These are phyloP conservation scores for Prenolepis imparis DNA, from an alignment of 2,888 invertebrate genomes.

Conservation along the genomic window DNA sequence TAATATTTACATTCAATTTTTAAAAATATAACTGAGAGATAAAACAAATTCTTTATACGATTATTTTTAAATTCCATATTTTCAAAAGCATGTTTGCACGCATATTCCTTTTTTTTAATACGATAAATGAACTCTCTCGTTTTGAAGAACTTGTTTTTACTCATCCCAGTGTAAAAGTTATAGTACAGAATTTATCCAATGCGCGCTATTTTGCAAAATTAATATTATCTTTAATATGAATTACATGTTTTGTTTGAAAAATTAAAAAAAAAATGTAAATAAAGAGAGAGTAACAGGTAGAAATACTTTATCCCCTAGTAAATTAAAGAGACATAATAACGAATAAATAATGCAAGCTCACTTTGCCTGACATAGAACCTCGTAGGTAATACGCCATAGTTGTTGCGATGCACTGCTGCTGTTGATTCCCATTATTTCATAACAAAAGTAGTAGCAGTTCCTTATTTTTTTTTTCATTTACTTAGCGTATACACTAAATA, in stretches of 20 bases:
- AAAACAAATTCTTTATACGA: neutral
- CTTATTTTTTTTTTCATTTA: conserved; percentile 53
- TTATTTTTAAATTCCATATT: conserved; percentile 32
- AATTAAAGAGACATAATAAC: conserved; percentile 22
- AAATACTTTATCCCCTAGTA: conserved; percentile 26
- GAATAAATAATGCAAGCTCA: conserved; percentile 70
- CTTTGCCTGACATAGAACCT: conserved; percentile 82
- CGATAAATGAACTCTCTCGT: neutral
- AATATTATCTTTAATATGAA: conserved; percentile 28
- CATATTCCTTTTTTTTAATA: conserved; percentile 27
- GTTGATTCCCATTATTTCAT: conserved; percentile 73
- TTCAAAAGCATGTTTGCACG: conserved; percentile 65
- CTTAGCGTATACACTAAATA: conserved; percentile 69
- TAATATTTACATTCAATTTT: neutral
- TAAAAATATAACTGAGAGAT: neutral
- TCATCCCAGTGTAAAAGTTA: conserved; percentile 10
- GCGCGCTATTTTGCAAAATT: conserved; percentile 3
- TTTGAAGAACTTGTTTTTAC: neutral
- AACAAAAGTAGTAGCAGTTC: conserved; percentile 73
- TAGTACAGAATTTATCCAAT: neutral
- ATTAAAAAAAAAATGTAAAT: conserved; percentile 36
- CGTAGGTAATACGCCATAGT: conserved; percentile 72
- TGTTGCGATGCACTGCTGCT: conserved; percentile 76
- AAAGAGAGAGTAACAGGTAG: conserved; percentile 37
- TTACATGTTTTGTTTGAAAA: conserved; percentile 41